Percentiles rank a stretch among this genome's conserved stretches.
These are phyloP conservation scores for Tetragnatha montana DNA, from an alignment of 2,888 invertebrate genomes.

Conservation along the genomic window DNA sequence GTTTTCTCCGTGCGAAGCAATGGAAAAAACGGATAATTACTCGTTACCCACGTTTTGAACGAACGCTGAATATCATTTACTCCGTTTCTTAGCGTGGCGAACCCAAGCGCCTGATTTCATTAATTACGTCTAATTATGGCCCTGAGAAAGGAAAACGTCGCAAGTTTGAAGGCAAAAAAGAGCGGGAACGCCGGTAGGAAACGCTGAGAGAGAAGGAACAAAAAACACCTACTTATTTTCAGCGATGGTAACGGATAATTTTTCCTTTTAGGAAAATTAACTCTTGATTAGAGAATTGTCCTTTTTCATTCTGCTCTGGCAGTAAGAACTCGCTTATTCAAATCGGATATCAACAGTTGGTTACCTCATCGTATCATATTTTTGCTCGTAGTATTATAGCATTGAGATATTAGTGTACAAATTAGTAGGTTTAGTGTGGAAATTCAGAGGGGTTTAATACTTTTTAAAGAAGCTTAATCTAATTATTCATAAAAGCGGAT, in stretches of 20 bases:
- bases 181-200: background rate
- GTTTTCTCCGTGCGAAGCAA: constrained; percentile 14
- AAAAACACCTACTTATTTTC: constrained; percentile 5
- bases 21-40: constrained; percentile 41
- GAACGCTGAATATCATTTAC: constrained; percentile 64
- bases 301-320: background rate
- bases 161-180: constrained; percentile 50
- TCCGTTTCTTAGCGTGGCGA: constrained; percentile 63
- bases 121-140: constrained; percentile 70
- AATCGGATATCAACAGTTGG: background rate
- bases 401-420: background rate
- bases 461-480: background rate
- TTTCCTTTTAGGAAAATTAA: constrained; percentile 60
- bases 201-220: constrained; percentile 1
- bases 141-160: constrained; percentile 36
- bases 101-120: constrained; percentile 69
- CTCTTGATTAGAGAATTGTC: constrained; percentile 41
- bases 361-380: background rate
- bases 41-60: constrained; percentile 59
- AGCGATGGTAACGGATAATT: constrained; percentile 20
- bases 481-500: background rate
- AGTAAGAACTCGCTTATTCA: background rate
- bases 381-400: background rate
- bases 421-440: background rate
- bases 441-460: background rate